Percentiles rank a stretch among this genome's conserved stretches.
phyloP scores from a whole-genome alignment of 1,140 invertebrate species.

The Campoletis sonorensis region DNA sequence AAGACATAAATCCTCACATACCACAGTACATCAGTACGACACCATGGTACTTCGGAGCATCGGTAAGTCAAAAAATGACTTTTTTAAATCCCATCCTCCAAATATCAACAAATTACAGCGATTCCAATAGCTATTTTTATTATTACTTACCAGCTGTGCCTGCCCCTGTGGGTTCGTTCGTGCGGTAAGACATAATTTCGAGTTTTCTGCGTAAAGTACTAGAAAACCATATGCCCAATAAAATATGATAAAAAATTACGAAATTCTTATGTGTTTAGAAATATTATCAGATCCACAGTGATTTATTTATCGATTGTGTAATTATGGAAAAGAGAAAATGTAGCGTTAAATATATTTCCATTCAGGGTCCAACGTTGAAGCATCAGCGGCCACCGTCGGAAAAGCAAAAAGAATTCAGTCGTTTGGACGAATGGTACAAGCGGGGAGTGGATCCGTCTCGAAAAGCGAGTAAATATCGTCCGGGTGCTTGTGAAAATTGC shows the following conservation, averaged over 20 bases:
- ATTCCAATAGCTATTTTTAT: too few species aligned
- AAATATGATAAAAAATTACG: too few species aligned
- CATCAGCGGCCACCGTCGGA: slow-evolving; percentile 98
- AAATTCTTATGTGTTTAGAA: too few species aligned
- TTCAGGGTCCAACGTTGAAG: slow-evolving; percentile 94
- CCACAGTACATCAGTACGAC: slow-evolving; percentile 99
- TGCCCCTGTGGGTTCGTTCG: too few species aligned
- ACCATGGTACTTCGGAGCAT: slow-evolving; percentile 98
- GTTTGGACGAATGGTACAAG: slow-evolving; percentile 89
- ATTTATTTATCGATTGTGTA: too few species aligned
- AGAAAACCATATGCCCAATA: too few species aligned
- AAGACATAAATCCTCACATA: slow-evolving; percentile 99
- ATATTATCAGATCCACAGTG: too few species aligned
- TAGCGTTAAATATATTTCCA: too few species aligned
- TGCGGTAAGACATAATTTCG: too few species aligned
- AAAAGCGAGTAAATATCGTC: slow-evolving; percentile 89
- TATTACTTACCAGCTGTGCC: too few species aligned
- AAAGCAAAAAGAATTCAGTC: slow-evolving; percentile 83
- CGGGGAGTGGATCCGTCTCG: slow-evolving; percentile 87
- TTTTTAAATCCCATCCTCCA: not conserved
- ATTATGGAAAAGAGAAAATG: too few species aligned
- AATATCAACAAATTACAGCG: not conserved
- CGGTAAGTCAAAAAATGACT: slow-evolving; percentile 57
- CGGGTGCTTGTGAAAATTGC: slow-evolving; percentile 99
- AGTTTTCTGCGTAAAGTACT: too few species aligned